Conservation (phyloP, 2,113 vertebrate species). For the Anhinga anhinga region DNA sequence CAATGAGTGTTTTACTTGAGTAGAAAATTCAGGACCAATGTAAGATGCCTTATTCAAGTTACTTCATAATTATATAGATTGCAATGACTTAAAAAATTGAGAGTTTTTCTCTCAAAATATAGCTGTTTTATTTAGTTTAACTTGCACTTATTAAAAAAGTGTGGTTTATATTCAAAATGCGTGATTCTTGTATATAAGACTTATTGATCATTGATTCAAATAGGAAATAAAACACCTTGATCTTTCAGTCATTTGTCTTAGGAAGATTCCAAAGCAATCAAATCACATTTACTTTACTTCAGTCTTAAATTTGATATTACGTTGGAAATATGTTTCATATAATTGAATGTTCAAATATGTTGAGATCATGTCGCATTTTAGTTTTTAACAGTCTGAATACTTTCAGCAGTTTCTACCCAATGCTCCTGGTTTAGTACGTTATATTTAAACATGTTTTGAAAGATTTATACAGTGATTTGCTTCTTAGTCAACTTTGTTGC, state of each 20-base stretch:
- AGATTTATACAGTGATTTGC: conserved; percentile 48
- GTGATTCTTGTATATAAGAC: background rate
- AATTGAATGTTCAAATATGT: conserved; percentile 21
- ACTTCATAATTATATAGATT: conserved; percentile 29
- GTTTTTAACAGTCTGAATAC: background rate
- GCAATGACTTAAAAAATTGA: conserved; percentile 17
- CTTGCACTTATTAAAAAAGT: conserved; percentile 9
- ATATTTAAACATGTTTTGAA: conserved; percentile 37
- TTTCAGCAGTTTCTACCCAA: conserved; percentile 29
- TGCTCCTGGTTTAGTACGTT: background rate
- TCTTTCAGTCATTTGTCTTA: conserved; percentile 43
- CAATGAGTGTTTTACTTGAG: conserved; percentile 40
- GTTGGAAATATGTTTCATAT: background rate
- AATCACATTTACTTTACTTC: background rate
- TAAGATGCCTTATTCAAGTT: conserved; percentile 55
- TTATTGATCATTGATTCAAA: conserved; percentile 34
- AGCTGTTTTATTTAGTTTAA: background rate
- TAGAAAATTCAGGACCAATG: conserved; percentile 20
- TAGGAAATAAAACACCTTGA: conserved; percentile 57
- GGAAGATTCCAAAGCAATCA: conserved; percentile 30
- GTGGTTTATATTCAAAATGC: background rate
- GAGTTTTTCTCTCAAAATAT: conserved; percentile 13
- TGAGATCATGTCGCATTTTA: conserved; percentile 19
- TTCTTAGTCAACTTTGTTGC: conserved; percentile 28
- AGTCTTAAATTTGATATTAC: background rate